A percentile compares a stretch with the other conserved stretches of the same genome.
phyloP scores from a whole-genome alignment of 2,888 invertebrate species.

The Agriopis leucophaearia region DNA sequence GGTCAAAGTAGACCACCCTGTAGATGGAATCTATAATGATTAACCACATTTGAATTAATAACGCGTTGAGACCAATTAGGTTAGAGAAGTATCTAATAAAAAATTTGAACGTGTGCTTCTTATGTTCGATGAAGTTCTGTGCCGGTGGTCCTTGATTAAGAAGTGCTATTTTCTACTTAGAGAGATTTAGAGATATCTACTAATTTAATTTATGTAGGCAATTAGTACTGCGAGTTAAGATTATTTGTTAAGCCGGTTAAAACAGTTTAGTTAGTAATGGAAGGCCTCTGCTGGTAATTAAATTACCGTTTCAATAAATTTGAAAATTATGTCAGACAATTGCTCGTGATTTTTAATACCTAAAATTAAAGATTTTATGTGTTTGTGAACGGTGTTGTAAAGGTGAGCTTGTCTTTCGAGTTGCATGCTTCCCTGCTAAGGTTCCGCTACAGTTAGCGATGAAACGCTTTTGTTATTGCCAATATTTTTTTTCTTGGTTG shows the following conservation, averaged over 20 bases:
- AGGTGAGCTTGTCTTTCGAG: background rate
- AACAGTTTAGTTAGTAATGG: conserved; percentile 13
- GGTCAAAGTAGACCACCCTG: conserved; percentile 71
- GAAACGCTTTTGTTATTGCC: too few relatives aligned
- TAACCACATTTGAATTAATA: conserved; percentile 72
- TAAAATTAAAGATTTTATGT: conserved; percentile 13
- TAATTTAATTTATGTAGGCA: conserved; percentile 44
- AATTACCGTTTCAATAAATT: conserved; percentile 9
- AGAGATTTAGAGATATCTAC: conserved; percentile 38
- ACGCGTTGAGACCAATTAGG: conserved; percentile 70
- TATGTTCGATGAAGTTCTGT: conserved; percentile 52
- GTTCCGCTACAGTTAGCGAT: too few relatives aligned
- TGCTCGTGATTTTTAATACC: conserved; percentile 12
- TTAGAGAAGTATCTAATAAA: conserved; percentile 61
- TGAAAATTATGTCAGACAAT: background rate
- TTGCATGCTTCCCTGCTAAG: background rate
- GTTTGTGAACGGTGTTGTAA: conserved; percentile 7
- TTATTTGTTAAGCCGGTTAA: conserved; percentile 11
- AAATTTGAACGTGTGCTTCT: conserved; percentile 52
- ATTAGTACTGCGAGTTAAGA: conserved; percentile 33
- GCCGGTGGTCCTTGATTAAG: conserved; percentile 58
- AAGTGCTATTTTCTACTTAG: conserved; percentile 37
- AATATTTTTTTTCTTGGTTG: too few relatives aligned
- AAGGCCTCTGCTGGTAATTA: conserved; percentile 6
- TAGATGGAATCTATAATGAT: conserved; percentile 46